Percentiles rank a stretch among this genome's conserved stretches.
phyloP scores from a whole-genome alignment of 1,140 invertebrate species.

The Monomorium pharaonis region DNA sequence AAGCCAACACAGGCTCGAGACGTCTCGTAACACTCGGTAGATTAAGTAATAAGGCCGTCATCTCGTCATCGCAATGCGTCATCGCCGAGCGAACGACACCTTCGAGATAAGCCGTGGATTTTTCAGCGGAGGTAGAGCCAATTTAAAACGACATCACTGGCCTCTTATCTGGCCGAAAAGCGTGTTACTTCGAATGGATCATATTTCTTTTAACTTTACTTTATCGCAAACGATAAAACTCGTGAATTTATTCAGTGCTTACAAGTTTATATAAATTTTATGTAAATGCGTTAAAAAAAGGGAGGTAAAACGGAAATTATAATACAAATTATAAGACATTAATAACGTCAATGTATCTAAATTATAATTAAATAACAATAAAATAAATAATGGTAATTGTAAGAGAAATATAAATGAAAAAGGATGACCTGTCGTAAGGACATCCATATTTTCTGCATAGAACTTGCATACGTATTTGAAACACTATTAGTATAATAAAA shows the following conservation, averaged over 20 bases:
- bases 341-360: not conserved
- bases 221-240: not conserved
- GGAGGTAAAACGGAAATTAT: not conserved
- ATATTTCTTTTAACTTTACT: slow-evolving; percentile 23
- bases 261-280: not conserved
- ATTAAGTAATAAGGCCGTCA: slow-evolving; percentile 49
- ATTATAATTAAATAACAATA: not conserved
- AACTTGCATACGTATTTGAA: not conserved
- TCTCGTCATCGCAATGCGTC: slow-evolving; percentile 52
- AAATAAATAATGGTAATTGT: not conserved
- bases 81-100: slow-evolving; percentile 38
- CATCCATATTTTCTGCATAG: not conserved
- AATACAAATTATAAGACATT: not conserved
- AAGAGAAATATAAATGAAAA: not conserved
- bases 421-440: not conserved
- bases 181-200: slow-evolving; percentile 24
- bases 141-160: slow-evolving; percentile 50
- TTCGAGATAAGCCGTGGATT: slow-evolving; percentile 40
- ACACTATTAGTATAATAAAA: not conserved
- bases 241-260: not conserved
- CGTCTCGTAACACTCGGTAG: slow-evolving; percentile 45
- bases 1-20: slow-evolving; percentile 30
- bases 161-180: slow-evolving; percentile 29
- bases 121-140: slow-evolving; percentile 5
- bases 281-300: not conserved